phyloP scores from a whole-genome alignment of 2,888 invertebrate genomes.

The Ommatoiulus sabulosus region DNA sequence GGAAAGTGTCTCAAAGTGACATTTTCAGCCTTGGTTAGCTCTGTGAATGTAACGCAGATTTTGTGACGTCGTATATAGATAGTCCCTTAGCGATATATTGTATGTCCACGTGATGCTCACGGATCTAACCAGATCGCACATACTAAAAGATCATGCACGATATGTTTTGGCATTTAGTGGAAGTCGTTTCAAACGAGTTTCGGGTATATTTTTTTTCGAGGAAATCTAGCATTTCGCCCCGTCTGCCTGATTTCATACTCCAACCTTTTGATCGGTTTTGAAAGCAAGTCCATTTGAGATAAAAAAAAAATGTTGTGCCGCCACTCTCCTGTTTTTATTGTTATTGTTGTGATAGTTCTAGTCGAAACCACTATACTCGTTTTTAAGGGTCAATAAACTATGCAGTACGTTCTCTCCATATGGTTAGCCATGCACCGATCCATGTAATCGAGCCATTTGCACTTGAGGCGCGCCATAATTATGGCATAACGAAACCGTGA shows the following conservation, averaged over 20 bases:
- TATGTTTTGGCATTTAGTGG: not conserved
- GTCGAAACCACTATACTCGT: conserved; percentile 10
- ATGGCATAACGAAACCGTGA: conserved; percentile 27
- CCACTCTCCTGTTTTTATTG: conserved; percentile 29
- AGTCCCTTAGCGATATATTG: too few relatives aligned
- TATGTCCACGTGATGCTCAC: too few relatives aligned
- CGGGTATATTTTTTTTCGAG: not conserved
- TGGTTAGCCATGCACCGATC: conserved; percentile 40
- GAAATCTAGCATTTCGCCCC: not conserved
- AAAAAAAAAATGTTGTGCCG: conserved; percentile 20
- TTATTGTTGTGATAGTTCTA: conserved; percentile 17
- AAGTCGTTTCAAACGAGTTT: not conserved
- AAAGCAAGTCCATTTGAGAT: conserved; percentile 21
- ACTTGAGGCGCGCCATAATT: conserved; percentile 43
- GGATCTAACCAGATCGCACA: too few relatives aligned
- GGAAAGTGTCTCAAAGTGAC: too few relatives aligned
- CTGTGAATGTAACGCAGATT: too few relatives aligned
- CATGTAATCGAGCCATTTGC: conserved; percentile 43
- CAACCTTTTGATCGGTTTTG: conserved; percentile 35
- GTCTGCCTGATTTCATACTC: not conserved
- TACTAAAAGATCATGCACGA: too few relatives aligned
- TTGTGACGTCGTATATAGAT: too few relatives aligned
- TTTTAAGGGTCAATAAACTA: conserved; percentile 42
- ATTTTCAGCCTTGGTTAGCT: too few relatives aligned
- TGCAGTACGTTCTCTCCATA: conserved; percentile 9